These are phyloP conservation scores for Automeris io DNA, from an alignment of 2,888 invertebrate genomes.

Conservation along the genomic window DNA sequence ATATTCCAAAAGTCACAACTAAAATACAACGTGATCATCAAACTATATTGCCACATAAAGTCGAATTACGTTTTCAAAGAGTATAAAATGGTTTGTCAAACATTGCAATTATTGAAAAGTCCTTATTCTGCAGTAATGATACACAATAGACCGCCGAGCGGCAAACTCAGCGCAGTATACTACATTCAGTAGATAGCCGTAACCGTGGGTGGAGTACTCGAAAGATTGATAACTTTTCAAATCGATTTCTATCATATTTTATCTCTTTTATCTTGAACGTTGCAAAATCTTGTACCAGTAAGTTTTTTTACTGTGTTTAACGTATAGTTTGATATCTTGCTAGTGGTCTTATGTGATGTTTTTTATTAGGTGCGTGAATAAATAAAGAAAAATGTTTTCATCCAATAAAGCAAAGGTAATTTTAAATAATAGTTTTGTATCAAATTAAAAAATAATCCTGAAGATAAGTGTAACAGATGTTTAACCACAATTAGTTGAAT, in stretches of 20 bases:
- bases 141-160: not conserved
- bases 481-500: not conserved
- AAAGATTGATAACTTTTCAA: constrained; percentile 37
- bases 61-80: not conserved
- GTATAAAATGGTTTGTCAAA: not conserved
- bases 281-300: constrained; percentile 31
- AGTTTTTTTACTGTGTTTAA: constrained; percentile 24
- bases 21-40: too few species aligned
- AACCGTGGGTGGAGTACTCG: constrained; percentile 24
- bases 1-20: too few species aligned
- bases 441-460: not conserved
- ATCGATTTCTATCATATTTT: constrained; percentile 45
- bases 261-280: constrained; percentile 49
- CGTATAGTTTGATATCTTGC: constrained; percentile 13
- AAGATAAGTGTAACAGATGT: not conserved
- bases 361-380: constrained; percentile 7
- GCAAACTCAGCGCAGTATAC: constrained; percentile 1
- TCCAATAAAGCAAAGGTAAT: constrained; percentile 30
- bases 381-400: constrained; percentile 22
- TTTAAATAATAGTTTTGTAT: not conserved
- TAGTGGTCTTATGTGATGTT: constrained; percentile 6
- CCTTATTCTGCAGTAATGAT: not conserved
- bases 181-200: constrained; percentile 4
- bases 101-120: not conserved
- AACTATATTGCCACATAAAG: too few species aligned